Evolutionary conservation across 2,797 vertebrate species (phyloP), one percentile per base, ranked within the genome.

Genomic region (Siniperca obscura): DNA sequence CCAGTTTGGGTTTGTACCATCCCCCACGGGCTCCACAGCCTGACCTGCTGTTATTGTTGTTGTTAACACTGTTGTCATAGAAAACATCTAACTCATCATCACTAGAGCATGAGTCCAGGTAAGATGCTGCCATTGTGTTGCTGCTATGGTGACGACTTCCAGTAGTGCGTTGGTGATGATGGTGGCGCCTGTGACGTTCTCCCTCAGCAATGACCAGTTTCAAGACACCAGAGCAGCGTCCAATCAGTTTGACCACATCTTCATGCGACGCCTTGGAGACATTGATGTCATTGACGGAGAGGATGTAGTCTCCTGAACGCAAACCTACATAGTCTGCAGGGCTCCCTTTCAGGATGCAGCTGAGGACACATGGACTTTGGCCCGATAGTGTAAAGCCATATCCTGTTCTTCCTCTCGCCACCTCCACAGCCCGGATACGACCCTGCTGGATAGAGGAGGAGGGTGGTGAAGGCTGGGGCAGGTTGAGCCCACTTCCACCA

Each of bases 381-480:
- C 98, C 98, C 0, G 98, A 96, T 14, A 99, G 95, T 0, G 98
- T 99, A 86, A 99, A 99, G 0, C 98, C 98, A 10, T 99, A 99
- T 27, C 98, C 98, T 0, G 97, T 95, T 76, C 98, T 94, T 19
- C 98, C 98, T 69, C 98, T 95, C 0, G 98, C 98, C 53, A 99
- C 97, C 90, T 99, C 98, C 87, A 99, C 98, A 0, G 93, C 96
- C 68, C 97, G 95, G 82, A 97, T 90, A 21, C 96, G 96, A 59
- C 97, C 96, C 74, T 94, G 96, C 84, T 92, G 93, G 61, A 19
- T 11, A n/a, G 81, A 80, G 74, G 91, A 85, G 56, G 88, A 62
- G 14, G 76, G 7, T 0, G 69, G 81, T 0, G 83, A 71, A 59
- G 89, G 84, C 60, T 87, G 91, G 12, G 87, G 57, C 48, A 84